Conservation (phyloP, 2,113 vertebrate genomes). For the Centropus unirufus region DNA sequence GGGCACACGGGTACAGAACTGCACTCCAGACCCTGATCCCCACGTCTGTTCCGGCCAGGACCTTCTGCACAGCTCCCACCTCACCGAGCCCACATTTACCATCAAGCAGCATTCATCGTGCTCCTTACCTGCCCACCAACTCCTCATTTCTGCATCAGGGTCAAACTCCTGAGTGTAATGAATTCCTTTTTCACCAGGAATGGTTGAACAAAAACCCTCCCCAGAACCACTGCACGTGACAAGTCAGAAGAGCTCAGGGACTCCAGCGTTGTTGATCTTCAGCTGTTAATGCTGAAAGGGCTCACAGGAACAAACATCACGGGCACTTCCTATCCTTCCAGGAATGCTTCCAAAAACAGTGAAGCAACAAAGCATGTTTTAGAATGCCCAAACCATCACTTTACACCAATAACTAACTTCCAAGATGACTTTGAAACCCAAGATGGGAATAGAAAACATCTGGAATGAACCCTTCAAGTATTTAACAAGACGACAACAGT, state of each 20-base stretch:
- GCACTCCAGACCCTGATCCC: no score
- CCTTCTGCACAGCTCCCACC: no score
- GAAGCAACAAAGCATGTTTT: not conserved
- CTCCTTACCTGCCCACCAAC: not conserved
- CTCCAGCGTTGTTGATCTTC: not conserved
- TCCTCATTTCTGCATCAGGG: not conserved
- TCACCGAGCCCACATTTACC: not conserved
- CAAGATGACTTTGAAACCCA: not conserved
- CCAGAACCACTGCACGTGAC: not conserved
- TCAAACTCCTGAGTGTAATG: not conserved
- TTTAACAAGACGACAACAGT: not conserved
- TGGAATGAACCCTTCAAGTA: not conserved
- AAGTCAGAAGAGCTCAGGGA: not conserved
- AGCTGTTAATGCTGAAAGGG: not conserved
- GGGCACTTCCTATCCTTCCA: not conserved
- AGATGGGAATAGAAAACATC: not conserved
- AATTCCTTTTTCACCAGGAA: not conserved
- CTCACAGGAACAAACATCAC: not conserved
- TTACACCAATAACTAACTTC: not conserved
- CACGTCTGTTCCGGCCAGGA: not conserved
- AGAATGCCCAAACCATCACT: not conserved
- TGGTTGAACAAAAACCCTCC: not conserved
- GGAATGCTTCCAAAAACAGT: not conserved
- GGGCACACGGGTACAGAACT: rapidly evolving
- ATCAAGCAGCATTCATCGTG: not conserved